Evolutionary conservation across 2,888 invertebrate genomes (phyloP).

Genomic region (Tupiocoris notatus): DNA sequence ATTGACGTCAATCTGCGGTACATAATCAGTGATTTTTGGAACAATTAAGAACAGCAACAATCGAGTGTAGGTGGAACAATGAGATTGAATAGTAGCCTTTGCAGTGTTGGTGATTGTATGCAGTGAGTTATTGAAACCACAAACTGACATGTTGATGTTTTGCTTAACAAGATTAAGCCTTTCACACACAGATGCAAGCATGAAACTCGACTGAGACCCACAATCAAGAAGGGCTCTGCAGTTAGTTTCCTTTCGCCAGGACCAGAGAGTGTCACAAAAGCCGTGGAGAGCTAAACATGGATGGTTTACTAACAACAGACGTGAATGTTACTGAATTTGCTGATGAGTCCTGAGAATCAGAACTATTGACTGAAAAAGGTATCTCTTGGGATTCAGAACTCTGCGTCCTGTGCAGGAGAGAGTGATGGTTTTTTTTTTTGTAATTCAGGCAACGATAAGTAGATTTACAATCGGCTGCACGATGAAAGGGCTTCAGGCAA

Average conservation of each 20-base stretch:
- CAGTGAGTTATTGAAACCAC: conserved; percentile 30
- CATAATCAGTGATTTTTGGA: conserved; percentile 46
- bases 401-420: conserved; percentile 30
- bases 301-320: conserved; percentile 5
- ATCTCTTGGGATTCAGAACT: background rate
- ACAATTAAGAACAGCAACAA: conserved; percentile 44
- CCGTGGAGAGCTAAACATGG: conserved; percentile 46
- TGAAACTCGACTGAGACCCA: conserved; percentile 47
- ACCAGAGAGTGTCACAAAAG: conserved; percentile 39
- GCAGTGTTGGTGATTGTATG: conserved; percentile 10
- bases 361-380: background rate
- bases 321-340: background rate
- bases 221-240: conserved; percentile 48
- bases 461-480: conserved; percentile 27
- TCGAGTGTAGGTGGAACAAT: conserved; percentile 37
- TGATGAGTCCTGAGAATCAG: background rate
- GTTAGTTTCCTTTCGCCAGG: conserved; percentile 29
- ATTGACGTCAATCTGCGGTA: conserved; percentile 45
- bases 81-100: conserved; percentile 34
- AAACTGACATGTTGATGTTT: conserved; percentile 31
- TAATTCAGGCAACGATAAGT: conserved; percentile 22
- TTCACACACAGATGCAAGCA: conserved; percentile 37
- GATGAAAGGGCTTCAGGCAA: conserved; percentile 27
- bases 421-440: conserved; percentile 24
- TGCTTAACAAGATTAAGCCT: conserved; percentile 27